Percentiles rank a stretch among this genome's conserved stretches.
These are phyloP conservation scores for Radopholus similis DNA, from an alignment of 1,140 invertebrate species.

Conservation along the genomic window DNA sequence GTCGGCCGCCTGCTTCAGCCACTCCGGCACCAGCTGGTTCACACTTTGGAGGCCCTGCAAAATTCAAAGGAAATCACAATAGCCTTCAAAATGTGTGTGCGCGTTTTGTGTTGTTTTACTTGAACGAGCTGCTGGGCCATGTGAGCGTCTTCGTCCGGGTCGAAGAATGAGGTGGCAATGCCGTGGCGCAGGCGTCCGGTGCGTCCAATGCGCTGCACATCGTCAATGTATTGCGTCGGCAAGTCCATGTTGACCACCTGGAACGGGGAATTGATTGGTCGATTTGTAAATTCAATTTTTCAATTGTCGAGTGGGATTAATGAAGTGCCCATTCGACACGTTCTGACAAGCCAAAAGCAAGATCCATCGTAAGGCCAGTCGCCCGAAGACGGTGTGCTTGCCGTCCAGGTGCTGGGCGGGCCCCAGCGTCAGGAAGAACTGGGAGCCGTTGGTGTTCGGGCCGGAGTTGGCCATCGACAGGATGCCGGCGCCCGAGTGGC, in stretches of 20 bases:
- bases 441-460: conserved; percentile 90
- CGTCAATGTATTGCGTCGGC: background rate
- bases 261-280: no score
- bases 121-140: conserved; percentile 27
- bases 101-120: no score
- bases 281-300: no score
- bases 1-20: conserved; percentile 23
- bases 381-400: conserved; percentile 91
- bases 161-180: conserved; percentile 39
- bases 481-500: conserved; percentile 82
- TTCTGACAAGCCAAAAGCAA: no score
- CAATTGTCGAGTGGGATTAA: no score
- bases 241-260: conserved; percentile 7
- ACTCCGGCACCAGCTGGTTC: conserved; percentile 33
- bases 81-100: background rate
- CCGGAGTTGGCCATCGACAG: conserved; percentile 88
- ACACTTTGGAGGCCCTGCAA: conserved; percentile 23
- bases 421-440: conserved; percentile 94
- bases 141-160: conserved; percentile 21
- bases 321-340: no score
- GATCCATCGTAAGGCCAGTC: no score
- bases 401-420: conserved; percentile 96
- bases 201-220: conserved; percentile 59
- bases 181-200: conserved; percentile 67
- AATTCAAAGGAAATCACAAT: background rate